phyloP scores from a whole-genome alignment of 2,797 vertebrate species.

The Tangara arthus region DNA sequence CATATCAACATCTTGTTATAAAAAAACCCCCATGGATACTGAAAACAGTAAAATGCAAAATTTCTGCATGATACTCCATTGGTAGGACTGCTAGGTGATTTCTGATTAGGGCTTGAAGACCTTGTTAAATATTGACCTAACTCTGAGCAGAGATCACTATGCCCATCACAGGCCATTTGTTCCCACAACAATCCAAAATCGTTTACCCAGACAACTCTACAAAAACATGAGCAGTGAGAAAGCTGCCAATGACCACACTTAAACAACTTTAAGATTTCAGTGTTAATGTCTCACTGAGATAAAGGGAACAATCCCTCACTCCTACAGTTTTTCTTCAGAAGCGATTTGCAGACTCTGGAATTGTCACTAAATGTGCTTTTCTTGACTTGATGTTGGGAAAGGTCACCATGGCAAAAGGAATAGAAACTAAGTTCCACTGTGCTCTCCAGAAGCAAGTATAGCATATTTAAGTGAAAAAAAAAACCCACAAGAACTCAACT shows the following conservation, averaged over 20 bases:
- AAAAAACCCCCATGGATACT: background rate
- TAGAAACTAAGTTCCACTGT: background rate
- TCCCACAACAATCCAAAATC: background rate
- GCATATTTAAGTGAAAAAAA: background rate
- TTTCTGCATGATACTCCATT: background rate
- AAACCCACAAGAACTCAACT: rapidly evolving
- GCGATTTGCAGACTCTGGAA: background rate
- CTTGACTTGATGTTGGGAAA: background rate
- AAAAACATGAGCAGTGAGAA: background rate
- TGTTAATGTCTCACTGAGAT: background rate
- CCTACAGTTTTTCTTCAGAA: background rate
- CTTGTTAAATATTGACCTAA: background rate
- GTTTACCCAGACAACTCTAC: background rate
- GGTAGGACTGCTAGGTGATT: background rate
- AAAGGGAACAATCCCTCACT: background rate
- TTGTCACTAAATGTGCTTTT: background rate
- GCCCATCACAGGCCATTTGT: background rate
- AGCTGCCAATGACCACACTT: background rate
- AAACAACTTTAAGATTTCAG: background rate
- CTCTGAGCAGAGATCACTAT: background rate
- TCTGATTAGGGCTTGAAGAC: background rate
- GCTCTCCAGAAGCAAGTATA: background rate
- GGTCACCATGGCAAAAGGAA: background rate
- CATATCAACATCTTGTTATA: background rate
- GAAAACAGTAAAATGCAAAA: background rate